Conservation (phyloP, 2,888 invertebrate genomes). For the Stenodema calcarata region DNA sequence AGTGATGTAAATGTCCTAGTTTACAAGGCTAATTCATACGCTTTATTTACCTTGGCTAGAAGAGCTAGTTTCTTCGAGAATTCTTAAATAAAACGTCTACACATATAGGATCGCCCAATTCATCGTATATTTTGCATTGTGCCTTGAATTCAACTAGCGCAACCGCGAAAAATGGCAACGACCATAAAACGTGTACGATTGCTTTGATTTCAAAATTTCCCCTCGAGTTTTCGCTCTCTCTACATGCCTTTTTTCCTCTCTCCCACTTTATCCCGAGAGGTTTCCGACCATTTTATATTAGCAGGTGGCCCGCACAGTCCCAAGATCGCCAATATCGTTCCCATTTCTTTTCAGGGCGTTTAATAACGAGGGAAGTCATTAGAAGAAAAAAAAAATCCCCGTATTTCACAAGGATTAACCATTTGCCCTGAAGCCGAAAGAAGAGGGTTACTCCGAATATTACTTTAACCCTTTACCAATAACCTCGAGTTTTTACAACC, state of each 20-base stretch:
- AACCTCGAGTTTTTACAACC: background rate
- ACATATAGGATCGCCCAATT: too few relatives aligned
- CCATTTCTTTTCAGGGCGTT: background rate
- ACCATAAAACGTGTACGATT: too few relatives aligned
- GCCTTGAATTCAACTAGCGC: too few relatives aligned
- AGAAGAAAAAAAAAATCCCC: slow-evolving; percentile 7
- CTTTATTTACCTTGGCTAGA: too few relatives aligned
- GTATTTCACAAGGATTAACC: slow-evolving; percentile 36
- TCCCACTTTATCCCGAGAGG: background rate
- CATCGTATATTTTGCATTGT: too few relatives aligned
- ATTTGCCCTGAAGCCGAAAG: background rate
- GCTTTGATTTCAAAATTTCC: too few relatives aligned
- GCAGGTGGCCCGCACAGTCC: background rate
- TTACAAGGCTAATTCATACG: too few relatives aligned
- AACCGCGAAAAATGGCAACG: too few relatives aligned
- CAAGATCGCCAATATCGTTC: slow-evolving; percentile 15
- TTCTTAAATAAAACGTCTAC: too few relatives aligned
- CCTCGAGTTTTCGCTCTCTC: too few relatives aligned
- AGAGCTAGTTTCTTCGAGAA: too few relatives aligned
- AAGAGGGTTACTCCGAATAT: background rate
- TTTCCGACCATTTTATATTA: background rate
- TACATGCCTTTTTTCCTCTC: background rate
- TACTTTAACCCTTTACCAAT: background rate
- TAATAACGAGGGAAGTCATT: slow-evolving; percentile 33
- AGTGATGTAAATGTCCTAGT: too few relatives aligned